Conservation (phyloP, 2,888 invertebrate genomes). For the Allolobophora icterica region DNA sequence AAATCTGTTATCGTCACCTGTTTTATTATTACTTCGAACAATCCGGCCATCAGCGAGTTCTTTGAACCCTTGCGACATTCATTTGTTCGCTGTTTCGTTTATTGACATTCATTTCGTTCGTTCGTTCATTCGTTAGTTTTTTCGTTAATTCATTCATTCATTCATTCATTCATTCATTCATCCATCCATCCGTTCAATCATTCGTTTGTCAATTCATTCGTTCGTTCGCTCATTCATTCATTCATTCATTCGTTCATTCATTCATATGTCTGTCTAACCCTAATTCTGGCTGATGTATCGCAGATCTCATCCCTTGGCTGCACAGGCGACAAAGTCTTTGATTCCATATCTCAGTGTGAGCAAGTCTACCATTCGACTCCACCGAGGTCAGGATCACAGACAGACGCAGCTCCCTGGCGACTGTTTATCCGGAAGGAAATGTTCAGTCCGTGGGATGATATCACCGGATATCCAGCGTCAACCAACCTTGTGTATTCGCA, state of each 20-base stretch:
- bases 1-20: background rate
- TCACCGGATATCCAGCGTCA: slow-evolving; percentile 33
- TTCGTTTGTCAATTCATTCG: background rate
- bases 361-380: slow-evolving; percentile 33
- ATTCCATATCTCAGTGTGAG: slow-evolving; percentile 47
- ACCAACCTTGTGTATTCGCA: slow-evolving; percentile 46
- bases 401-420: slow-evolving; percentile 19
- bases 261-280: background rate
- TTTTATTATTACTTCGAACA: background rate
- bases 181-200: no score
- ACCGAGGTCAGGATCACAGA: background rate
- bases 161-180: background rate
- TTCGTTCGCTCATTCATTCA: no score
- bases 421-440: slow-evolving; percentile 45
- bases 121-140: background rate
- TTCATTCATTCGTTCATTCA: background rate
- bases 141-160: no score
- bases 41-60: no score
- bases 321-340: slow-evolving; percentile 45
- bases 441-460: slow-evolving; percentile 43
- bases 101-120: no score
- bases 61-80: no score
- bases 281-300: background rate
- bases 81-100: background rate
- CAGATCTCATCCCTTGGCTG: slow-evolving; percentile 47